Evolutionary conservation across 2,113 vertebrate species (phyloP), one percentile per base, ranked within the genome.

Genomic region (Notothenia coriiceps): DNA sequence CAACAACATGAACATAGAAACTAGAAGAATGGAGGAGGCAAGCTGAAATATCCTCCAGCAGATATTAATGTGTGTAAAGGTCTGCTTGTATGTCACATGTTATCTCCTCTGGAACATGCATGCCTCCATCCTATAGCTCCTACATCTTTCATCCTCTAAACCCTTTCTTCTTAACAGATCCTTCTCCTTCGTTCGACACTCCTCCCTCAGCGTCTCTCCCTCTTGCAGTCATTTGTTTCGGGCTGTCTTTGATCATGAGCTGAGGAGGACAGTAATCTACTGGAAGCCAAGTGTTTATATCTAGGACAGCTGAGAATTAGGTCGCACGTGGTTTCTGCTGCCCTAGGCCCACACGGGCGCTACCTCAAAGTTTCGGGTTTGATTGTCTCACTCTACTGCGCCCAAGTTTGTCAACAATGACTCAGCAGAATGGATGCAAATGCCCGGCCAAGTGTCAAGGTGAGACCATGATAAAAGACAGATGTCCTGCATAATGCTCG

Each of bases 251-350:
- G 83, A 90, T 91, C 86, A 64, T 75, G 72, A 84, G 82, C 86
- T 86, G 86, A 87, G 81, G 76, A 82, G 69, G 85, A 88, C 88
- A 88, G 80, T 87, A 82, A 88, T 90, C 86, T 86, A 88, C 82
- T 87, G 71, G 86, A 91, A 89, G 83, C 84, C 85, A 89, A 93
- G 86, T 84, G 77, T 91, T 86, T 84, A 86, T 88, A 91, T 88
- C 88, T 90, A 77, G 90, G 87, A 91, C 90, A 88, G 86, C 64
- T 75, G 70, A 89, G 76, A 91, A 93, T 76, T 90, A 83, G 92
- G 92, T 92, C 92, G 71, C 88, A 85, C 79, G 64, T 86, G 82
- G 85, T 84, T 84, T 83, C 63, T 82, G 74, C 66, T 78, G 83
- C 87, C 77, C 77, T 65, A 22, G 66, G 83, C 86, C 79, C 52